Evolutionary conservation across 2,113 vertebrate species (phyloP).

Genomic region (Fregetta grallaria): DNA sequence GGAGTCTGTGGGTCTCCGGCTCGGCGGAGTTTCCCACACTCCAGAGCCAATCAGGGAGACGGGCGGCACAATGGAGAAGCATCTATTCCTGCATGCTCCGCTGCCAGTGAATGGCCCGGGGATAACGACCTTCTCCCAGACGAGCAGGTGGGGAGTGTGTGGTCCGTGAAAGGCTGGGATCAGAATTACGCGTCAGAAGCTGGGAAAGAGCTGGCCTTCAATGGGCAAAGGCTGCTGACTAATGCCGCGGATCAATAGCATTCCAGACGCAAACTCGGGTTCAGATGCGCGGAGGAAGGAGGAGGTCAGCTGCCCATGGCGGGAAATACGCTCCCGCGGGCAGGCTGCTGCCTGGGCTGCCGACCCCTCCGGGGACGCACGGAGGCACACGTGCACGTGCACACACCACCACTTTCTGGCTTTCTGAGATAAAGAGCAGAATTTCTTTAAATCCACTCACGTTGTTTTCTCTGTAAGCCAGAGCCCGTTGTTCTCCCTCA

Average conservation of each 20-base stretch:
- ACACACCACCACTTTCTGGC: not conserved
- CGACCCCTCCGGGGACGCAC: not conserved
- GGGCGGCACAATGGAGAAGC: slow-evolving; percentile 53
- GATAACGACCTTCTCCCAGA: slow-evolving; percentile 66
- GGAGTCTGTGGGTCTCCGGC: slow-evolving; percentile 55
- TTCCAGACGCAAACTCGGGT: slow-evolving; percentile 44
- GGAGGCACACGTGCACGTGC: not conserved
- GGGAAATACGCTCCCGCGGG: not conserved
- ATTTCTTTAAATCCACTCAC: not conserved
- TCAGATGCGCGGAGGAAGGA: slow-evolving; percentile 11
- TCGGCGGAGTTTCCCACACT: slow-evolving; percentile 74
- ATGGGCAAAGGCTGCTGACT: slow-evolving; percentile 41
- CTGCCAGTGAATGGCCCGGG: slow-evolving; percentile 56
- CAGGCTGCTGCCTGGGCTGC: not conserved
- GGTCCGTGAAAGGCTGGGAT: slow-evolving; percentile 11
- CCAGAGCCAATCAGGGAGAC: slow-evolving; percentile 68
- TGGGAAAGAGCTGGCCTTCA: slow-evolving; percentile 68
- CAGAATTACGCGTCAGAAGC: slow-evolving; percentile 39
- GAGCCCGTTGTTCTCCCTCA: not conserved
- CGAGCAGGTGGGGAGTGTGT: slow-evolving; percentile 72
- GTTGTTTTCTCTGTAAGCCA: not conserved
- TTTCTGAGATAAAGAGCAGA: not conserved
- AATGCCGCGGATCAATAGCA: slow-evolving; percentile 58
- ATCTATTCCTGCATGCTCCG: slow-evolving; percentile 70
- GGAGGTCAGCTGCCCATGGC: not conserved